phyloP scores from a whole-genome alignment of 2,797 vertebrate species.

The Syngnathus rostellatus region DNA sequence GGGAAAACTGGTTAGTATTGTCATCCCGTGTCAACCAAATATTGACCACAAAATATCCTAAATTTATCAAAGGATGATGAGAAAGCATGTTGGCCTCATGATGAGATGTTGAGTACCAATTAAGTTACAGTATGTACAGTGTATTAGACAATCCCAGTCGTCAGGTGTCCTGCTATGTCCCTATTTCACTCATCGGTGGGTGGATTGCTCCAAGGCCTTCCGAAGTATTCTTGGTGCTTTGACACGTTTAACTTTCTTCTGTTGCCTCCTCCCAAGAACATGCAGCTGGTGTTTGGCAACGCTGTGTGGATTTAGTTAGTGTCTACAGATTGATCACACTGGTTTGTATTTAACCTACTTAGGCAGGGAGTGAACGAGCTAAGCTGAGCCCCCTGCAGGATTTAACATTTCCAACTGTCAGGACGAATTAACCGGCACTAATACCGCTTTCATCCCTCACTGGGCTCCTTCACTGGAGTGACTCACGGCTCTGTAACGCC shows the following conservation, averaged over 20 bases:
- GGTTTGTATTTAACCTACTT: slow-evolving; percentile 76
- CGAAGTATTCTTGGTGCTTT: slow-evolving; percentile 2
- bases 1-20: too few relatives aligned
- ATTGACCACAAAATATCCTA: too few relatives aligned
- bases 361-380: slow-evolving; percentile 57
- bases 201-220: slow-evolving; percentile 9
- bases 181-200: neutral
- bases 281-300: slow-evolving; percentile 35
- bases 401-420: slow-evolving; percentile 78
- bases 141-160: neutral
- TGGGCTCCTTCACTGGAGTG: slow-evolving; percentile 50
- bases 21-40: too few relatives aligned
- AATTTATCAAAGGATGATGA: too few relatives aligned
- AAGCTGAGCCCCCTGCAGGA: slow-evolving; percentile 65
- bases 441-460: slow-evolving; percentile 67
- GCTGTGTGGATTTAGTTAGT: slow-evolving; percentile 42
- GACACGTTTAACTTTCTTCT: slow-evolving; percentile 8
- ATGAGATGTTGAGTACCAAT: too few relatives aligned
- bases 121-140: too few relatives aligned
- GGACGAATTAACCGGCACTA: slow-evolving; percentile 73
- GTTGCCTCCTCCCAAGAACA: slow-evolving; percentile 15
- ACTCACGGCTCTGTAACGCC: slow-evolving; percentile 54
- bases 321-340: slow-evolving; percentile 66
- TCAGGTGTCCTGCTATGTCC: neutral
- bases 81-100: too few relatives aligned